These are phyloP conservation scores for Meriones psammophilus DNA, from an alignment of 2,797 vertebrate genomes.

Conservation along the genomic window DNA sequence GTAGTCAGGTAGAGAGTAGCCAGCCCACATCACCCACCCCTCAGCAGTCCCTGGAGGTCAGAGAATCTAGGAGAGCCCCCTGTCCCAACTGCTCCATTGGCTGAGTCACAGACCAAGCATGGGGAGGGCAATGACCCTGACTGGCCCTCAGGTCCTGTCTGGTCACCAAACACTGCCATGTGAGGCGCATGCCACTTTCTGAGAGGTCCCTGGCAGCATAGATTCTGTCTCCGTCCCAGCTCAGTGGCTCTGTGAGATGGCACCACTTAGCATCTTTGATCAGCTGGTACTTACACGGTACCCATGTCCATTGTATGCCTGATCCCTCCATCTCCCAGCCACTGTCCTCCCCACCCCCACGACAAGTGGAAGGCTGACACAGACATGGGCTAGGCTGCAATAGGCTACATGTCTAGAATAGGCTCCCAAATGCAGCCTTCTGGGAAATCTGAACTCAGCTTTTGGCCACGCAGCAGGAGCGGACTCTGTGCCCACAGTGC, in stretches of 20 bases:
- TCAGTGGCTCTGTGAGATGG: not conserved
- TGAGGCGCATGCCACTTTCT: not conserved
- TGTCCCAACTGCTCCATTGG: not conserved
- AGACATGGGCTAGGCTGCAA: not conserved
- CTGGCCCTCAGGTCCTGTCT: not conserved
- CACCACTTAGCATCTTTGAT: not conserved
- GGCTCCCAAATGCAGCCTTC: not conserved
- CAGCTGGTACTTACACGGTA: not conserved
- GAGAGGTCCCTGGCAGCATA: not conserved
- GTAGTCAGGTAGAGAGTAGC: not conserved
- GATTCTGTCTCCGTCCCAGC: not conserved
- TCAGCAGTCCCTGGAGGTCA: not conserved
- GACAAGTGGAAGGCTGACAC: not conserved
- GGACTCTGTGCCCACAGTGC: not conserved
- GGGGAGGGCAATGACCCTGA: not conserved
- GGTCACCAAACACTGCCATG: not conserved
- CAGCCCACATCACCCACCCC: not conserved
- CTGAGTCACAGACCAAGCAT: not conserved
- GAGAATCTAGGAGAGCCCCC: not conserved
- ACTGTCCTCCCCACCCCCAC: not conserved
- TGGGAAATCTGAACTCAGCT: not conserved
- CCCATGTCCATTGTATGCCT: not conserved
- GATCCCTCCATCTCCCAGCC: not conserved
- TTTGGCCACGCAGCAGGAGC: not conserved
- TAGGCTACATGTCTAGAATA: not conserved